Base-by-base conservation (phyloP, 53 echinoderm and acorn worm species). In the Paelopatides confundens region DNA sequence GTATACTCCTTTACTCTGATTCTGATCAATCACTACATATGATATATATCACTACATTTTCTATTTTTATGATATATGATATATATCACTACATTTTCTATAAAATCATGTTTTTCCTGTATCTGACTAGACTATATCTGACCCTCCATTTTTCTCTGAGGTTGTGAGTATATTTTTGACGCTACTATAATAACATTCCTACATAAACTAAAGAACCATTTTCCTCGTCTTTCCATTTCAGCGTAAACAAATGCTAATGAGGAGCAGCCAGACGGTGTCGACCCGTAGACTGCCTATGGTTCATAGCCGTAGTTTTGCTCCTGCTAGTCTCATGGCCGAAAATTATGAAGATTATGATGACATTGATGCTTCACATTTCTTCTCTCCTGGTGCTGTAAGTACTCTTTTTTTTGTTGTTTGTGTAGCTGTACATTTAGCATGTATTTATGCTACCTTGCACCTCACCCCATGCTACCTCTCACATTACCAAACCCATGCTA, bases 331-430 rank as follows among this genome's bases (percentile, higher is more conserved):
- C 79, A 65, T 93, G 53, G 89, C 90, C 14, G 94, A 90, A n/a
- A 93, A 93, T 24, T 90, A 86, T 47, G 96, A 96, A 14, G 90
- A 89, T 18, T 93, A 90, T 2, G 92, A 90, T 28, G 93, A 92
- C 8, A 46, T 95, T 7, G 95, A 95, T 65, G 81, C 92, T 24
- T 77, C 92, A 34, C 92, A 92, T 24, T 96, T 96, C 87, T 96
- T 96, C 65, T 96, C 96, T 13, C 95, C 95, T n/a, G 89, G 87
- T 86, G 92, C 90, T 92, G 99, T 99, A 94, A 90, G 97, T 93
- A 24, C 32, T 36, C n/a, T n/a, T n/a, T n/a, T n/a, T n/a, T n/a
- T n/a, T n/a, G n/a, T 5, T 24, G 28, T 63, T 4, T 63, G 63
- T 63, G 13, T 12, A 27, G 63, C 5, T n/a, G 63, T 63, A 12